These are phyloP conservation scores for Drusus annulatus DNA, from an alignment of 1,140 invertebrate genomes.

Conservation along the genomic window DNA sequence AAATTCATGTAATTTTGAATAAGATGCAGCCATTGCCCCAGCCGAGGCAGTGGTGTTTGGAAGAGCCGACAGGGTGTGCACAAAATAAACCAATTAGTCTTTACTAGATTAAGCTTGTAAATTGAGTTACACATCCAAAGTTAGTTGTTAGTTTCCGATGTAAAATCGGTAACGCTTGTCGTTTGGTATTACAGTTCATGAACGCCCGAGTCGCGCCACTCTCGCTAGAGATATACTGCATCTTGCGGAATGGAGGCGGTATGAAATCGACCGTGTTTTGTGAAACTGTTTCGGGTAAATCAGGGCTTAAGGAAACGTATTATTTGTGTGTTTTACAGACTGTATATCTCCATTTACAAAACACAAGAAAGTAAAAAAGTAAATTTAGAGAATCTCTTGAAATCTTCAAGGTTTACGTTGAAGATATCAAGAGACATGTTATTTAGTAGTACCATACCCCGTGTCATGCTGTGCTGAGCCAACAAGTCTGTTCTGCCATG, in stretches of 20 bases:
- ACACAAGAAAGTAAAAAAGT: too few relatives aligned
- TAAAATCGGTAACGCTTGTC: conserved; percentile 49
- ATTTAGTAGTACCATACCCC: too few relatives aligned
- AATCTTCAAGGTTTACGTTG: too few relatives aligned
- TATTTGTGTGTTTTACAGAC: too few relatives aligned
- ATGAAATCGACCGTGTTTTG: too few relatives aligned
- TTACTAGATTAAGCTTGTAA: conserved; percentile 53
- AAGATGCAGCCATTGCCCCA: conserved; percentile 13
- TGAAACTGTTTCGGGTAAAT: too few relatives aligned
- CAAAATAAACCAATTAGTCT: conserved; percentile 53
- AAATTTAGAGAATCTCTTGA: too few relatives aligned
- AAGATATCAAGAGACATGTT: too few relatives aligned
- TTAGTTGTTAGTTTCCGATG: conserved; percentile 41
- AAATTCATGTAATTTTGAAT: neutral
- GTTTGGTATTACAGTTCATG: conserved; percentile 46
- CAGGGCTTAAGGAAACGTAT: too few relatives aligned
- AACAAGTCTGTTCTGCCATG: too few relatives aligned
- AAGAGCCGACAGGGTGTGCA: conserved; percentile 35
- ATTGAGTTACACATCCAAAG: conserved; percentile 55
- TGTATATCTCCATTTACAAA: too few relatives aligned
- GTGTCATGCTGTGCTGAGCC: too few relatives aligned
- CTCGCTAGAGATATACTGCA: conserved; percentile 2
- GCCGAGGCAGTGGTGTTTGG: neutral
- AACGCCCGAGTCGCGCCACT: conserved; percentile 10
- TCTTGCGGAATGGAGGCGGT: neutral